Conservation (phyloP, 2,888 invertebrate species). For the Mamestra brassicae region DNA sequence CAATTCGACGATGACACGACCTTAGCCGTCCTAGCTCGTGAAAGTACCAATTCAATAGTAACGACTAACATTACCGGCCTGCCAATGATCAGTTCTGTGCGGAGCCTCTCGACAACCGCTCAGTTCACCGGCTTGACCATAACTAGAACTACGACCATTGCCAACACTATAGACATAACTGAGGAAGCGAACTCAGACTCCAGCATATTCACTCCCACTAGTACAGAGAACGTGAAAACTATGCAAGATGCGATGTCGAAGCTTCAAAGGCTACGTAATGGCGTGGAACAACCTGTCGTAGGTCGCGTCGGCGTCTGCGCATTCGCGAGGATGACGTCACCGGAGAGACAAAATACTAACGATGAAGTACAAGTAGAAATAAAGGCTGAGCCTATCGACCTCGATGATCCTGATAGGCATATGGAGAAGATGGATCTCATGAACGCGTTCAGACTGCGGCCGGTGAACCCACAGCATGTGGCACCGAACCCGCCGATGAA, state of each 20-base stretch:
- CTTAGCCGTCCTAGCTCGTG: slow-evolving; percentile 77
- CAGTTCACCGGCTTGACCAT: slow-evolving; percentile 57
- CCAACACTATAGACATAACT: slow-evolving; percentile 71
- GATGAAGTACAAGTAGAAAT: slow-evolving; percentile 81
- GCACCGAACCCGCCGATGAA: slow-evolving; percentile 54
- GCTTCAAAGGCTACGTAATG: slow-evolving; percentile 75
- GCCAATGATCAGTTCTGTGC: slow-evolving; percentile 82
- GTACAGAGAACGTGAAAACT: slow-evolving; percentile 75
- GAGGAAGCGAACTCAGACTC: slow-evolving; percentile 74
- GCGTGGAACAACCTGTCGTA: slow-evolving; percentile 74
- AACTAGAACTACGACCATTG: slow-evolving; percentile 57
- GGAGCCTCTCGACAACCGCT: slow-evolving; percentile 77
- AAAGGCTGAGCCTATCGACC: slow-evolving; percentile 85
- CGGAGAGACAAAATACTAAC: slow-evolving; percentile 60
- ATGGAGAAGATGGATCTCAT: slow-evolving; percentile 84
- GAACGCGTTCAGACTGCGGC: slow-evolving; percentile 82
- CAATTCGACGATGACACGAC: slow-evolving; percentile 80
- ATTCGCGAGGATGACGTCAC: slow-evolving; percentile 86
- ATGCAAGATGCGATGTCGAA: slow-evolving; percentile 79
- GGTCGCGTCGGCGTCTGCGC: slow-evolving; percentile 85
- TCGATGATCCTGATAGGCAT: slow-evolving; percentile 82
- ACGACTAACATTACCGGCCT: slow-evolving; percentile 66
- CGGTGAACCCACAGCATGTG: slow-evolving; percentile 73
- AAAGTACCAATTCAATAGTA: slow-evolving; percentile 62
- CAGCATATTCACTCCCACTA: slow-evolving; percentile 80